A percentile compares a stretch with the other conserved stretches of the same genome.
Conservation (phyloP, 1,140 invertebrate species). For the Drosophila busckii region DNA sequence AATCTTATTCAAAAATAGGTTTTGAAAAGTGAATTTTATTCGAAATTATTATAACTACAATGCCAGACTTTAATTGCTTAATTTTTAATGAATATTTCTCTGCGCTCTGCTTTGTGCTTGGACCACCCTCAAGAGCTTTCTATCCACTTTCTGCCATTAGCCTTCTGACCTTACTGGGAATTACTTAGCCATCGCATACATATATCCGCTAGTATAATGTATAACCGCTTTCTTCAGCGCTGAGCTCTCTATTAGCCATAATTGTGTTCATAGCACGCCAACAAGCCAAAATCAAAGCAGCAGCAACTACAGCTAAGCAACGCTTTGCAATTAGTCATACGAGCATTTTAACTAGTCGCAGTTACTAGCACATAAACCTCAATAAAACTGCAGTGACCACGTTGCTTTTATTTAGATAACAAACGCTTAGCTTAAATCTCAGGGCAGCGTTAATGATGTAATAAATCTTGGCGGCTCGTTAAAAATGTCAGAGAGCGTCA, state of each 20-base stretch:
- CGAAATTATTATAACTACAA: too few relatives aligned
- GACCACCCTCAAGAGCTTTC: constrained; percentile 20
- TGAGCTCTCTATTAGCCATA: constrained; percentile 1
- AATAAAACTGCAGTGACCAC: constrained; percentile 45
- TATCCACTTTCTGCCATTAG: constrained; percentile 10
- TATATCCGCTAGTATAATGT: not conserved
- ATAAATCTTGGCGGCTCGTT: constrained; percentile 59
- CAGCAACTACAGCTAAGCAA: constrained; percentile 7
- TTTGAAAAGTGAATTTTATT: too few relatives aligned
- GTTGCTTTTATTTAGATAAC: constrained; percentile 56
- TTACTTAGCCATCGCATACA: not conserved
- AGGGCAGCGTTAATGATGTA: constrained; percentile 47
- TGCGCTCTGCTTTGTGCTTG: not conserved
- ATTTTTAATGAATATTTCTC: constrained; percentile 1
- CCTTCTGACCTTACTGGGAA: constrained; percentile 3
- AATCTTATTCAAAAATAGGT: too few relatives aligned
- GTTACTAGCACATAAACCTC: constrained; percentile 59
- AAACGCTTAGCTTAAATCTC: constrained; percentile 20
- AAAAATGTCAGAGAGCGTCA: constrained; percentile 58
- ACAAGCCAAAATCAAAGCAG: constrained; percentile 11
- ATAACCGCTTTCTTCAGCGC: constrained; percentile 1
- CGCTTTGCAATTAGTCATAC: constrained; percentile 50
- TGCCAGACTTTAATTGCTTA: not conserved
- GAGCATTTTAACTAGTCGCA: constrained; percentile 57
- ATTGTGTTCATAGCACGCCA: constrained; percentile 5